Percentiles rank a stretch among this genome's conserved stretches.
phyloP scores from a whole-genome alignment of 2,888 invertebrate genomes.

The Chelonus formosanus region DNA sequence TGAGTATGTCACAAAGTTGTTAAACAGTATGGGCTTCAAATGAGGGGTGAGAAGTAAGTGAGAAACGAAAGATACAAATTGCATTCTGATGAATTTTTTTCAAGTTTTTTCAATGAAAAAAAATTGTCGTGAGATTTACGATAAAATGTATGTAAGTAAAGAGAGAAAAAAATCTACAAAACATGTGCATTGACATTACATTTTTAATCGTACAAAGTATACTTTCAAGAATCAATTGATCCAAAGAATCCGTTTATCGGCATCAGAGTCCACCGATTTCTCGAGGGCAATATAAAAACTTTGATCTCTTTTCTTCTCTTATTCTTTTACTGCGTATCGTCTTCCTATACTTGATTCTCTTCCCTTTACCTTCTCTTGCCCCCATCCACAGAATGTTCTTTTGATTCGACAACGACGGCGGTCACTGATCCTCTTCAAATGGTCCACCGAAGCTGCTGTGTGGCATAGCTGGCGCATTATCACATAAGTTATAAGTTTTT shows the following conservation, averaged over 20 bases:
- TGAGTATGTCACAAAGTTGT: conserved; percentile 8
- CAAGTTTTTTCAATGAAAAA: conserved; percentile 1
- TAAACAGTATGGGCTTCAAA: neutral
- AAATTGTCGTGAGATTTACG: conserved; percentile 4
- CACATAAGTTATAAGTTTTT: conserved; percentile 53
- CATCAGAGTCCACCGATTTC: conserved; percentile 33
- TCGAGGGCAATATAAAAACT: conserved; percentile 35
- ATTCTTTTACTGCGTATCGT: conserved; percentile 28
- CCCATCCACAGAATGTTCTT: conserved; percentile 37
- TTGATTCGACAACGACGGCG: conserved; percentile 37
- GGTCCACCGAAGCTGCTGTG: conserved; percentile 37
- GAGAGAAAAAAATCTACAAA: neutral
- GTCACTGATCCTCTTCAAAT: conserved; percentile 42
- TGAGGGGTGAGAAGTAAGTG: neutral
- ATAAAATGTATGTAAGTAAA: neutral
- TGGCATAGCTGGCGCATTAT: conserved; percentile 51
- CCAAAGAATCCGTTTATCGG: conserved; percentile 41
- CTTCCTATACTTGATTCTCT: conserved; percentile 14
- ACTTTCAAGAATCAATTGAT: conserved; percentile 12
- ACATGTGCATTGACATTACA: conserved; percentile 13
- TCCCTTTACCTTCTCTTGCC: conserved; percentile 31
- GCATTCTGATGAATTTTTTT: conserved; percentile 38
- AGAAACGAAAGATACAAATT: conserved; percentile 38
- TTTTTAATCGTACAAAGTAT: conserved; percentile 25
- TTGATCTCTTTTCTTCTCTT: conserved; percentile 34